These are phyloP conservation scores for Drosophila neocordata DNA, from an alignment of 1,140 invertebrate species.

Conservation along the genomic window DNA sequence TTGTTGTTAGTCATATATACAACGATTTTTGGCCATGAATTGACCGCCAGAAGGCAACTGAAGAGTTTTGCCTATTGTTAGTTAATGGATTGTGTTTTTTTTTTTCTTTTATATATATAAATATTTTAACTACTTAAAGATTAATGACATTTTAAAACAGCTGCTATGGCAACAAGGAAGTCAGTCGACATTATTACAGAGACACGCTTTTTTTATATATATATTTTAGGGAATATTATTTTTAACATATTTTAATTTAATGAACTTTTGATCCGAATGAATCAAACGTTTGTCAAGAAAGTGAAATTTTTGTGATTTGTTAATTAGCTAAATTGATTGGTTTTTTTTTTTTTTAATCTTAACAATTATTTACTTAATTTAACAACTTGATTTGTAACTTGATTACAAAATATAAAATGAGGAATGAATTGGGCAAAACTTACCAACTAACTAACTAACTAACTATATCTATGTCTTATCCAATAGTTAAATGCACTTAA, in stretches of 20 bases:
- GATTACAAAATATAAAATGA: no score
- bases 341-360: not conserved
- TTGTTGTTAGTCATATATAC: conserved; percentile 12
- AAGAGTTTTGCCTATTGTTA: not conserved
- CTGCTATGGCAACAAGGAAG: conserved; percentile 5
- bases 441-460: no score
- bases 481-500: not conserved
- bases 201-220: not conserved
- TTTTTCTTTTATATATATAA: no score
- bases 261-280: not conserved
- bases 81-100: conserved; percentile 9
- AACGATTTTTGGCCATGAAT: conserved; percentile 13
- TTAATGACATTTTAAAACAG: conserved; percentile 19
- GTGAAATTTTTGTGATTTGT: not conserved
- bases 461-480: not conserved
- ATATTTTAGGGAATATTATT: conserved; percentile 2
- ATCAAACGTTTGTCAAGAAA: not conserved
- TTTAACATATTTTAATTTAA: conserved; percentile 8
- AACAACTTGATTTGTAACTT: no score
- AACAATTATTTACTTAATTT: no score
- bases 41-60: conserved; percentile 11
- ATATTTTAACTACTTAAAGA: conserved; percentile 7
- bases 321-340: not conserved
- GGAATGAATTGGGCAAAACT: no score
- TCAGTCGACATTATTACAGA: not conserved